Base-by-base conservation (phyloP, 2,113 vertebrate genomes). In the Scytalopus superciliaris region DNA sequence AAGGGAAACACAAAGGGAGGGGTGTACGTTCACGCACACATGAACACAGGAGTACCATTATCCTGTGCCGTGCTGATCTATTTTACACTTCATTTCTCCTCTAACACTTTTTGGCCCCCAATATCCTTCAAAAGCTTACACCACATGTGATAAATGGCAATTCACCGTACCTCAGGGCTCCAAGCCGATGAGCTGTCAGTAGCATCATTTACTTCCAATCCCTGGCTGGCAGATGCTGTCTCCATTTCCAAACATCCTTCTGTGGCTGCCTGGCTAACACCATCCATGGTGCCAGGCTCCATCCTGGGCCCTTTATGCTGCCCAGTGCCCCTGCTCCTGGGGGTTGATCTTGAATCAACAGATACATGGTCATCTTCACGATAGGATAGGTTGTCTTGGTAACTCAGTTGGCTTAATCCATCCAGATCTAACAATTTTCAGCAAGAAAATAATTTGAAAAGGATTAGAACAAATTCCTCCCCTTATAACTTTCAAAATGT, bases 81-180 rank as follows among this genome's bases (percentile, higher is more conserved):
- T 87, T 90, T 96, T 85, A 79, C 84, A 79, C 75, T 95, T 84
- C 25, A 63, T 85, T 93, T 90, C 84, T 85, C 33, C 70, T 33
- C 23, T 53, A 85, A 83, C 19, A 17, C 14, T 59, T 84, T 74
- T 74, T 83, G 55, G 45, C 30, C 53, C 69, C 47, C 9, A 33
- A 9, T 30, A 63, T 15, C 40, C 74, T 89, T 67, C 47, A 45
- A 52, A 87, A 89, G 70, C 79, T 79, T 37, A 31, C 57, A 64
- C 8, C 0, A 0, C 18, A 21, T 68, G 42, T 47, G 90, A 86
- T 57, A 67, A 85, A 70, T 40, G 77, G 68, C 63, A 88, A n/a
- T 60, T 62, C 52, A 63, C 37, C 28, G 3, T 98, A 99, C 99
- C 99, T 99, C 99, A 50, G 99, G 98, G 96, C 97, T 99, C 98